Conservation (phyloP, 2,888 invertebrate species). For the Protonemura montana region DNA sequence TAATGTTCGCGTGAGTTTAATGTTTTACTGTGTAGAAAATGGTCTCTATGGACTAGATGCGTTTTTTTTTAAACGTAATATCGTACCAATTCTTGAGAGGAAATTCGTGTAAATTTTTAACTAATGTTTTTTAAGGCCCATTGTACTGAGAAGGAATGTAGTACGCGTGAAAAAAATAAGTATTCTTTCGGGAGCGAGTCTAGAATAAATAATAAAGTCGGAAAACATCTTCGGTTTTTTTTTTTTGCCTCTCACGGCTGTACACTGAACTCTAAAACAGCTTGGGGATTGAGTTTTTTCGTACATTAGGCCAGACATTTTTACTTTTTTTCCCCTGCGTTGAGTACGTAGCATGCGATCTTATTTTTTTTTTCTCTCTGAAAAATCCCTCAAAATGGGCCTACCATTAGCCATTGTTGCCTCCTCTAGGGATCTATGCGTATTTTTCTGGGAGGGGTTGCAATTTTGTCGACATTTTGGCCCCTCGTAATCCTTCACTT, state of each 20-base stretch:
- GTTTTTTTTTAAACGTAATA: background rate
- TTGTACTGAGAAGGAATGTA: constrained; percentile 12
- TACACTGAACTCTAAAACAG: constrained; percentile 21
- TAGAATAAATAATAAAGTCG: constrained; percentile 24
- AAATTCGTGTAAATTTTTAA: constrained; percentile 1
- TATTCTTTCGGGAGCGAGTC: constrained; percentile 14
- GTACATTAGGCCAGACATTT: constrained; percentile 20
- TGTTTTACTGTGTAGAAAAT: background rate
- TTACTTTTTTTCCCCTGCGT: background rate
- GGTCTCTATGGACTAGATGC: background rate
- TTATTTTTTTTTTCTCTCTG: background rate
- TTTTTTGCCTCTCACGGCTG: background rate
- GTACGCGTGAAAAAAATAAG: constrained; percentile 24
- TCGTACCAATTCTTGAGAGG: background rate
- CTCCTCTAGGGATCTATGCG: background rate
- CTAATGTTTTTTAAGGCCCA: background rate
- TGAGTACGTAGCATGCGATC: constrained; percentile 14
- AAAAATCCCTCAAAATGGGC: constrained; percentile 7
- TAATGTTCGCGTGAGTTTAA: background rate
- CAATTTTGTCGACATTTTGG: constrained; percentile 1
- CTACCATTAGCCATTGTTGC: constrained; percentile 3
- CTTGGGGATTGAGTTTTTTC: constrained; percentile 34
- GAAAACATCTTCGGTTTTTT: constrained; percentile 20
- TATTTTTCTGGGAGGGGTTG: background rate
- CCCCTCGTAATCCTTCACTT: background rate